Evolutionary conservation across 2,797 vertebrate genomes (phyloP), one percentile per base, ranked within the genome.

Genomic region (Sebastes ruberrimus): DNA sequence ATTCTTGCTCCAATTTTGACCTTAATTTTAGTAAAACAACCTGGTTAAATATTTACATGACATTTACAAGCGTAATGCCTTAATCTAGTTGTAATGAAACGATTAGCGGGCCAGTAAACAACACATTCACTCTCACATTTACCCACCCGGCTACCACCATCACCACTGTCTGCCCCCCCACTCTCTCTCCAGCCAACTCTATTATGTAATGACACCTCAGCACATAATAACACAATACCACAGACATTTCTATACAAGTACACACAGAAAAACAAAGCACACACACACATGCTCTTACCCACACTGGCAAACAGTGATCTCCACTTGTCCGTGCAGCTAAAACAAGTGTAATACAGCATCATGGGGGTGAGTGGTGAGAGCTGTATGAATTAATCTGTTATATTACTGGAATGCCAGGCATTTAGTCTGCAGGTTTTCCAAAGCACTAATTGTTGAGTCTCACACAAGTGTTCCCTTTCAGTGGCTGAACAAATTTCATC

Each of bases 161-260:
- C 42, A 7, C 16, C 5, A 59, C 62, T 33, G 71, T 77, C 71
- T 74, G 69, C 67, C 33, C 67, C 16, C 27, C 25, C 38, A 18
- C 75, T 32, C 66, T 59, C 67, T 66, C 73, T 57, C 66, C 69
- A 69, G 32, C 76, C 85, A 75, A 35, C 67, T 60, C 84, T 83
- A 78, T 94, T 91, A 92, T 86, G 81, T 90, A 93, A 94, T 81
- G 79, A 87, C 69, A 87, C 71, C 83, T 80, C 85, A 79, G 80
- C 85, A 87, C 83, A 92, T 84, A 83, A 83, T 83, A 81, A 80
- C 64, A 91, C 91, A 91, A 89, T 85, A 84, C 76, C 60, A 62
- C 73, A 83, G 77, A 91, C 76, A 91, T 80, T 84, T 89, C 83
- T 77, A 79, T 84, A 80, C 62, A 79, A 72, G 14, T 65, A 70